Evolutionary conservation across 2,888 invertebrate genomes (phyloP).

Genomic region (Oxyteleia sp.): DNA sequence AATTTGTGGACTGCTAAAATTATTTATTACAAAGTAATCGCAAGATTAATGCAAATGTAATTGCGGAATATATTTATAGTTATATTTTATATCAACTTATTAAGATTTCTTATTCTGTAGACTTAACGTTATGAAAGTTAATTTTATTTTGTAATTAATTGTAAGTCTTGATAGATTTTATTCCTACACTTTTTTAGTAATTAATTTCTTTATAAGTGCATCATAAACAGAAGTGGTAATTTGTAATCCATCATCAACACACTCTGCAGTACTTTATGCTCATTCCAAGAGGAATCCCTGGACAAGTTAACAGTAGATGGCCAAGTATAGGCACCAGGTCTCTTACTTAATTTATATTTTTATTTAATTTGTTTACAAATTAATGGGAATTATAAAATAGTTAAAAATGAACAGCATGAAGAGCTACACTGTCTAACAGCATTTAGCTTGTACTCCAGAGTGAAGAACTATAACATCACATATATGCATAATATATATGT

Average conservation of each 20-base stretch:
- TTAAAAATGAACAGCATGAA: too few species aligned
- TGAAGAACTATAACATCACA: too few species aligned
- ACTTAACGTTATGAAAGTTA: not conserved
- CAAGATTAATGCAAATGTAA: constrained; percentile 3
- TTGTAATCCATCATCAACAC: constrained; percentile 34
- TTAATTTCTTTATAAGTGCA: constrained; percentile 20
- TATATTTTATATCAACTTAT: not conserved
- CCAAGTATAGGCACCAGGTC: not conserved
- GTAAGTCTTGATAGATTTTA: too few species aligned
- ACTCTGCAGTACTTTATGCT: constrained; percentile 20
- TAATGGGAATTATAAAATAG: too few species aligned
- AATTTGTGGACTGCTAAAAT: constrained; percentile 36
- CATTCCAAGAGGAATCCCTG: constrained; percentile 27
- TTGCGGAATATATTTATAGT: not conserved
- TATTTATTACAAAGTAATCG: constrained; percentile 19
- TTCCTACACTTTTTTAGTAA: not conserved
- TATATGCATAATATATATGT: too few species aligned
- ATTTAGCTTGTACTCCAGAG: too few species aligned
- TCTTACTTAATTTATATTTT: too few species aligned
- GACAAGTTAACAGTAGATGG: constrained; percentile 32
- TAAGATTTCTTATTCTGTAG: not conserved
- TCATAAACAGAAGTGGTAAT: constrained; percentile 8
- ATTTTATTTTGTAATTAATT: not conserved
- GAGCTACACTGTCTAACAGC: too few species aligned
- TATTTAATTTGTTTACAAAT: too few species aligned